phyloP scores from a whole-genome alignment of 2,888 invertebrate genomes.

The Thymelicus acteon region DNA sequence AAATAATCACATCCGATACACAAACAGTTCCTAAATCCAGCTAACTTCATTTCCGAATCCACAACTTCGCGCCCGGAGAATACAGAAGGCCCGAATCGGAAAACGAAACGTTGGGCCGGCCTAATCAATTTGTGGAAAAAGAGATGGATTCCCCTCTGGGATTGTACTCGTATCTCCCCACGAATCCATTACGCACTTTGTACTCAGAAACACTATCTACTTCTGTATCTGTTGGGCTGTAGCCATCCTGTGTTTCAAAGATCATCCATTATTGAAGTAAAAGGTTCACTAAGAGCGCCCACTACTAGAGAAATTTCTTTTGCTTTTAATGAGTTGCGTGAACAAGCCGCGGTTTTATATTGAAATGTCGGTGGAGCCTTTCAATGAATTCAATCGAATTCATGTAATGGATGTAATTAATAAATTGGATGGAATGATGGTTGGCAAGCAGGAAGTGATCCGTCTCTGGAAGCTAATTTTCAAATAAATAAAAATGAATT shows the following conservation, averaged over 20 bases:
- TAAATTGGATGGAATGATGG: too few species aligned
- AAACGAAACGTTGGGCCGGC: constrained; percentile 26
- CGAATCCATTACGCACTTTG: constrained; percentile 66
- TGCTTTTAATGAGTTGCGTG: constrained; percentile 36
- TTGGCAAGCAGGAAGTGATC: too few species aligned
- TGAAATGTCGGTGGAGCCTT: not conserved
- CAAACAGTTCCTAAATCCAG: constrained; percentile 1
- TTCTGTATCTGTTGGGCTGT: constrained; percentile 62
- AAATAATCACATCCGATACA: constrained; percentile 1
- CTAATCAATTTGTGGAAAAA: constrained; percentile 60
- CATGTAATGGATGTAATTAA: too few species aligned
- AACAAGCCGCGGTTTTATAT: constrained; percentile 1
- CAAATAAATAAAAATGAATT: too few species aligned
- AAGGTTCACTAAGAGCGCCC: constrained; percentile 53
- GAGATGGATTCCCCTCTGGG: constrained; percentile 60
- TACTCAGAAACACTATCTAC: constrained; percentile 56
- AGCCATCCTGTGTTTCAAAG: constrained; percentile 62
- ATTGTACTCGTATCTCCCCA: constrained; percentile 50
- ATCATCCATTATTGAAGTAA: constrained; percentile 68
- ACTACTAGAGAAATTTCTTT: constrained; percentile 49
- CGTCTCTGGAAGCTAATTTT: too few species aligned
- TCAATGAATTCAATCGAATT: not conserved
- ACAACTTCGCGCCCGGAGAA: constrained; percentile 17
- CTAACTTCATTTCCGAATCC: constrained; percentile 1
- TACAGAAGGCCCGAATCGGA: constrained; percentile 15